phyloP scores from a whole-genome alignment of 1,140 invertebrate species.

The Diorhabda carinulata region DNA sequence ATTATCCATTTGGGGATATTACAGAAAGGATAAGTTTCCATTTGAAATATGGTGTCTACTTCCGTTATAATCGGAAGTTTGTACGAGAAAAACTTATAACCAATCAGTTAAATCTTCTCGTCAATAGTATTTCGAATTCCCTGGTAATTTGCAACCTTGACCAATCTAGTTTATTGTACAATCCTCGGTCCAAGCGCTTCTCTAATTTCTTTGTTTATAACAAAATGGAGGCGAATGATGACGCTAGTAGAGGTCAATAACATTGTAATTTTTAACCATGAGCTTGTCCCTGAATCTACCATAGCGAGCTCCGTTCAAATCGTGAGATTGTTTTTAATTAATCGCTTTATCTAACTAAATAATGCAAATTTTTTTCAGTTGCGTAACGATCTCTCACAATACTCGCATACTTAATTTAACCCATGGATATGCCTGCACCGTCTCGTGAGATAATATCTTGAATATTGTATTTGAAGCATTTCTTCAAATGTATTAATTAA shows the following conservation, averaged over 20 bases:
- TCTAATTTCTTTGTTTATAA: conserved; percentile 13
- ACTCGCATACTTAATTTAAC: conserved; percentile 6
- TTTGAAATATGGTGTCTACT: too few species aligned
- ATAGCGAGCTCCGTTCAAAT: conserved; percentile 8
- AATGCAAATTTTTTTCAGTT: conserved; percentile 16
- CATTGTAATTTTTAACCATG: conserved; percentile 10
- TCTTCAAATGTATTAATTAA: too few species aligned
- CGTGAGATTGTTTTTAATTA: conserved; percentile 15
- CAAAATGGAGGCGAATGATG: conserved; percentile 11
- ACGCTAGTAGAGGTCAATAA: conserved; percentile 8
- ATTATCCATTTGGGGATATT: too few species aligned
- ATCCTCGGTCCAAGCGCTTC: not conserved
- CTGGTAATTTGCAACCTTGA: not conserved
- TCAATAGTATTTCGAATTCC: not conserved
- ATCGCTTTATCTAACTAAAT: conserved; percentile 11
- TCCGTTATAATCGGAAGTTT: too few species aligned
- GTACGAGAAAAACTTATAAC: too few species aligned
- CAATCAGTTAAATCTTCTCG: too few species aligned
- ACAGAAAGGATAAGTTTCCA: too few species aligned
- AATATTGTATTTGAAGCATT: too few species aligned
- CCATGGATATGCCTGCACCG: conserved; percentile 3
- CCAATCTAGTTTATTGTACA: not conserved
- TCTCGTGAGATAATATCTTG: not conserved
- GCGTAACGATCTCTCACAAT: conserved; percentile 13
- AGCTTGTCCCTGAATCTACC: conserved; percentile 11